Conservation (phyloP, 2,113 vertebrate species). For the Probosciger aterrimus region DNA sequence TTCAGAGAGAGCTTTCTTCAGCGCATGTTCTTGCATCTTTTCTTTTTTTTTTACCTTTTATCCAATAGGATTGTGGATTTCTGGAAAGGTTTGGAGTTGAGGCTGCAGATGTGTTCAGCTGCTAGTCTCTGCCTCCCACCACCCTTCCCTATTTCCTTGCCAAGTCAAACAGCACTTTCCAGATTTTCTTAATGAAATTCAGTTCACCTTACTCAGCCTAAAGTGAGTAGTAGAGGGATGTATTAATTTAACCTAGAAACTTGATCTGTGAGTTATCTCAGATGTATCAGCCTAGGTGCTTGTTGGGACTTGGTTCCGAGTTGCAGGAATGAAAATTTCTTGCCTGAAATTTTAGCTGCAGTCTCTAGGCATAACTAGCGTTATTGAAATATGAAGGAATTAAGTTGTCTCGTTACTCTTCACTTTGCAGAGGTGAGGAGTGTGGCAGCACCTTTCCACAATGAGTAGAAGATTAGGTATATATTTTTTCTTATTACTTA, state of each 20-base stretch:
- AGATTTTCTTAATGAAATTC: conserved; percentile 60
- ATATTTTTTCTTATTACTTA: neutral
- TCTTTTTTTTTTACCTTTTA: neutral
- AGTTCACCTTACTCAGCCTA: conserved; percentile 11
- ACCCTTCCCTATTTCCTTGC: conserved; percentile 9
- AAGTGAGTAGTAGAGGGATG: neutral
- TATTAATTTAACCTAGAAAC: conserved; percentile 46
- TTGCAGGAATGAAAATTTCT: neutral
- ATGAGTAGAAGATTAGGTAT: neutral
- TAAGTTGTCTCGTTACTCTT: conserved; percentile 3
- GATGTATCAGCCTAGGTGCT: neutral
- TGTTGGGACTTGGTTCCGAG: conserved; percentile 32
- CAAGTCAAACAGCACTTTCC: conserved; percentile 37
- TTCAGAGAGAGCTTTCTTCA: conserved; percentile 10
- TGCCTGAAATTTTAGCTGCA: conserved; percentile 30
- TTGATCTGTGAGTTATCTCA: conserved; percentile 38
- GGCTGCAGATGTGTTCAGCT: conserved; percentile 15
- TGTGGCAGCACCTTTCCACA: neutral
- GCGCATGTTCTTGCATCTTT: neutral
- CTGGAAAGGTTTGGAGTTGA: neutral
- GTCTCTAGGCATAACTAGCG: neutral
- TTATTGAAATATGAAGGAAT: neutral
- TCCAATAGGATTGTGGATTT: neutral
- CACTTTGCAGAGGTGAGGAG: conserved; percentile 8
- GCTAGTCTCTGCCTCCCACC: conserved; percentile 9